These are phyloP conservation scores for Andrena haemorrhoa DNA, from an alignment of 2,888 invertebrate genomes.

Conservation along the genomic window DNA sequence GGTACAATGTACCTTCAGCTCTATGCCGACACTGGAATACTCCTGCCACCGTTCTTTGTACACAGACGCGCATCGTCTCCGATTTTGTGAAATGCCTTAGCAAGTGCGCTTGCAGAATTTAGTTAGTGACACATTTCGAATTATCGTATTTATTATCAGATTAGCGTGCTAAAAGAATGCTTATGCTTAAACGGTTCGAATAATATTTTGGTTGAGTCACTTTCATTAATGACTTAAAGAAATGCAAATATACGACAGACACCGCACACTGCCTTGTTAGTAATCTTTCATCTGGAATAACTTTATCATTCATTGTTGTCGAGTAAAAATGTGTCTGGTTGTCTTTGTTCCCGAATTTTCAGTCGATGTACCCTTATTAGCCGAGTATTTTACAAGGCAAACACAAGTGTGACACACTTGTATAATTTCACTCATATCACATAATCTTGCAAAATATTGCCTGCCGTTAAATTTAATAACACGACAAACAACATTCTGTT, in stretches of 20 bases:
- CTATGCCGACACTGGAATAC: not conserved
- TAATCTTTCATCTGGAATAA: constrained; percentile 40
- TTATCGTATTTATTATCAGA: not conserved
- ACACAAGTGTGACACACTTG: constrained; percentile 65
- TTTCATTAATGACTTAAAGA: constrained; percentile 38
- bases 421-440: constrained; percentile 41
- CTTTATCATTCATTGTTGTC: constrained; percentile 14
- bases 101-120: not conserved
- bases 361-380: constrained; percentile 49
- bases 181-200: not conserved
- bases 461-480: constrained; percentile 6
- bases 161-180: not conserved
- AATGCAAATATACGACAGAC: constrained; percentile 26
- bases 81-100: not conserved
- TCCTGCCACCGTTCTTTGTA: not conserved
- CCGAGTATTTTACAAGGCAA: constrained; percentile 53
- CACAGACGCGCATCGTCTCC: not conserved
- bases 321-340: constrained; percentile 29
- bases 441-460: constrained; percentile 13
- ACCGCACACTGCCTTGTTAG: constrained; percentile 9
- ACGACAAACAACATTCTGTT: constrained; percentile 1
- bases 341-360: constrained; percentile 22
- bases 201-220: constrained; percentile 5
- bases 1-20: constrained; percentile 23
- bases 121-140: not conserved